Base-by-base conservation (phyloP, 2,888 invertebrate genomes). In the Drosophila testacea region DNA sequence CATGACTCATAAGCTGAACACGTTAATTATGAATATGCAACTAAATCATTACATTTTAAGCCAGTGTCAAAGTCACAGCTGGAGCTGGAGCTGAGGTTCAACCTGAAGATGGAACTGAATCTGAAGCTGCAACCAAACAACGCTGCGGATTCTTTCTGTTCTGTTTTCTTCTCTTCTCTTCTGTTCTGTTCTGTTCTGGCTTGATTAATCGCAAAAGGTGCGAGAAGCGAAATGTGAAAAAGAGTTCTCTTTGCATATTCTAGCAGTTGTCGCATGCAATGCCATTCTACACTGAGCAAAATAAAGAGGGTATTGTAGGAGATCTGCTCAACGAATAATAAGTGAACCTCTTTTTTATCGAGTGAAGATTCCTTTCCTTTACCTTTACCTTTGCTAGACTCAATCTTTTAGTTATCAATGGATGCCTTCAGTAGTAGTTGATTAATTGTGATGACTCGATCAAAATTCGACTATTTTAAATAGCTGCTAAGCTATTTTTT, bases 1-100 rank as follows among this genome's bases (percentile, higher is more conserved):
- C 44, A 28, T 86, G 78, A 73, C 51, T 75, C 83, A 77, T 66
- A 59, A 65, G 57, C 67, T 54, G 59, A 79, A 76, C 84, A 75
- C 67, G 81, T 85, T 90, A 89, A 91, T 90, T 90, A 90, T 89
- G 89, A 81, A 89, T 79, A 84, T 79, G 82, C 83, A 90, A 83
- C 83, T 91, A 91, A 90, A 90, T 90, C 90, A 90, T 89, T 91
- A 87, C 90, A 90, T 89, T 90, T 85, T 83, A 83, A 89, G 90
- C 69, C 82, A 83, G 81, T 90, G 90, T 90, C 90, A 89, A 89
- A 89, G 70, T 73, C 90, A 62, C 90, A 86, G 90, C 91, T 78
- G 83, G 90, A 78, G 82, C 44, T 65, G 55, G 22, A 41, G 46
- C 32, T 50, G 50, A 10, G 39, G 46, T 32, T 50, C 42, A 10